Base-by-base conservation (phyloP, 2,888 invertebrate genomes). In the Ferrisia virgata region DNA sequence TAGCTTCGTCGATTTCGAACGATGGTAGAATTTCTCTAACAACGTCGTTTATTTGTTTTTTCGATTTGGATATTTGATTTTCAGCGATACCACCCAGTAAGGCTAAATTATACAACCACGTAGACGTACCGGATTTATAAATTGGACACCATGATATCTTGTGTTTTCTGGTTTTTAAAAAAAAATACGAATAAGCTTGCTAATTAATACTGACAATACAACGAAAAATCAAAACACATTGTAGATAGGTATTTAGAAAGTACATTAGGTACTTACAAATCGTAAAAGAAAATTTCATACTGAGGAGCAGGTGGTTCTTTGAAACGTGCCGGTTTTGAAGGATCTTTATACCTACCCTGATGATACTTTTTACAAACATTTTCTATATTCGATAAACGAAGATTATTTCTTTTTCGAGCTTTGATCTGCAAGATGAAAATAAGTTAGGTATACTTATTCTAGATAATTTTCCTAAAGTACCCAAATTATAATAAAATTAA, bases 321-420 rank as follows among this genome's bases (percentile, higher is more conserved):
- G 85, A 89, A 87, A 3, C 84, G 53, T 0, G 87, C 85, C 53
- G 86, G 83, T 22, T 84, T 84, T 1, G 86, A 86, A 2, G 86
- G 84, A 72, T 86, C 86, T 82, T 87, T 87, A 86, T 89, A 89
- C 43, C 87, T 86, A 8, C 90, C 90, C 53, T 90, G 86, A 85
- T 89, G 88, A 86, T 90, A 89, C 40, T 88, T 88, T 83, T 86
- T 86, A 82, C 90, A 90, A 0, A 88, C 87, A 84, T 87, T 85
- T 47, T 87, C 86, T 0, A 90, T 87, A 53, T 86, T 86, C 2
- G 86, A 83, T 15, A 88, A 85, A 79, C 90, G 86, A 18, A 89
- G 88, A 40, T 89, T 90, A 86, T 93, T 89, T 85, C 92, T 92
- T 2, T 86, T 87, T 85, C 90, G 90, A 0, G 90, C 90, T 80